Conservation (phyloP, 2,888 invertebrate genomes). For the Fragum sueziense region DNA sequence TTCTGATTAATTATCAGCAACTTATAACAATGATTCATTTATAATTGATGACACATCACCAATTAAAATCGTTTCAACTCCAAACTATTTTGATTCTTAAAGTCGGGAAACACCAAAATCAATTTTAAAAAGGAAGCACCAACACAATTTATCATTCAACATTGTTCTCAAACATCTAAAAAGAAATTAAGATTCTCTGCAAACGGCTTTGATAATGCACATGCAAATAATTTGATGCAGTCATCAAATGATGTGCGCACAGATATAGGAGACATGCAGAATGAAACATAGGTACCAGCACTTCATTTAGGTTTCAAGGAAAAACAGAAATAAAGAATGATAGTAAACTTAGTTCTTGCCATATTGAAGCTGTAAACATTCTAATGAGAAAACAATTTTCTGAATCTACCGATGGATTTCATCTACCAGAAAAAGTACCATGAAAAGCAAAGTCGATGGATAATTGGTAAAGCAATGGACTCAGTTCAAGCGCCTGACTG, state of each 20-base stretch:
- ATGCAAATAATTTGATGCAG: background rate
- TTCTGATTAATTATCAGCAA: too few relatives aligned
- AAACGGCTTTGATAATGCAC: background rate
- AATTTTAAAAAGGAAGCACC: background rate
- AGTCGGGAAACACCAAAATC: background rate
- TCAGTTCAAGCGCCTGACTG: background rate
- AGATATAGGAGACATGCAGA: background rate
- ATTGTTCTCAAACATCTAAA: background rate
- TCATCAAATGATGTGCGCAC: background rate
- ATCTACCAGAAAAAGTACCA: constrained; percentile 3
- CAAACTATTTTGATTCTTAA: too few relatives aligned
- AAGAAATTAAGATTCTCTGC: background rate
- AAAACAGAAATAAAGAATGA: background rate
- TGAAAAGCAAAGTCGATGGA: background rate
- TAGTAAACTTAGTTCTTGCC: background rate
- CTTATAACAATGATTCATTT: background rate
- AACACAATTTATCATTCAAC: background rate
- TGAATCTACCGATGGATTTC: background rate
- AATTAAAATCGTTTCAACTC: background rate
- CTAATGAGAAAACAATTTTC: background rate
- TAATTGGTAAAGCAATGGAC: background rate
- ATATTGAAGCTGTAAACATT: background rate
- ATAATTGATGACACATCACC: background rate
- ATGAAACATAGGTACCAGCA: background rate
- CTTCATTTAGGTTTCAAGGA: background rate